Base-by-base conservation (phyloP, 2,888 invertebrate genomes). In the Papilio protenor region DNA sequence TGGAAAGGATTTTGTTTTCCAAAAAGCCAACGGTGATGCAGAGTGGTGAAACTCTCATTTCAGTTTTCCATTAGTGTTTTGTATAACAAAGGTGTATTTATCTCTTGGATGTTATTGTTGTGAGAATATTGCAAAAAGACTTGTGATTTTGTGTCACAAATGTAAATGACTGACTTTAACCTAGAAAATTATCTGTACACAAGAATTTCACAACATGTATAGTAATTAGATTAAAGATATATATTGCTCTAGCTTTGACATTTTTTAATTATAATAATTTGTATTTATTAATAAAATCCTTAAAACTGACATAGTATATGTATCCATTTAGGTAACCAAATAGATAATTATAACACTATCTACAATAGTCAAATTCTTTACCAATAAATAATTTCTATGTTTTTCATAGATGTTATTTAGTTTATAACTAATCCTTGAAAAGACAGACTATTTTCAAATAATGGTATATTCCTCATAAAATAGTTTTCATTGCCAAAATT, bases 1-100 rank as follows among this genome's bases (percentile, higher is more conserved):
- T 83, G 99, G 99, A 70, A 98, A 98, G 93, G 99, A 99, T 95
- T 99, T 97, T 95, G 98, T 99, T 87, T 99, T 99, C 95, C 99
- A 99, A 95, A 99, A 98, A 95, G 99, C 99, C 18, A 98, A 97
- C 87, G 99, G 99, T 83, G 99, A 99, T 95, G 99, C 99, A 40
- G 99, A 99, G 92, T 99, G 99, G 99, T 99, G 96, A 96, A 88
- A 85, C 78, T 81, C 82, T 83, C 84, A 47, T 81, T 81, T 76
- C 49, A 74, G 73, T 80, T 76, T 80, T 73, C 87, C 84, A 88
- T 84, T 85, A 86, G 87, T 87, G 87, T 88, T 88, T 88, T 91
- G 90, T 91, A 87, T 88, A 87, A 86, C 84, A 83, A 88, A 87
- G 86, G 86, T 88, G 87, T 91, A 88, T 88, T 85, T 87, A 69